Conservation (phyloP, 2,888 invertebrate species). For the Tupiocoris notatus region DNA sequence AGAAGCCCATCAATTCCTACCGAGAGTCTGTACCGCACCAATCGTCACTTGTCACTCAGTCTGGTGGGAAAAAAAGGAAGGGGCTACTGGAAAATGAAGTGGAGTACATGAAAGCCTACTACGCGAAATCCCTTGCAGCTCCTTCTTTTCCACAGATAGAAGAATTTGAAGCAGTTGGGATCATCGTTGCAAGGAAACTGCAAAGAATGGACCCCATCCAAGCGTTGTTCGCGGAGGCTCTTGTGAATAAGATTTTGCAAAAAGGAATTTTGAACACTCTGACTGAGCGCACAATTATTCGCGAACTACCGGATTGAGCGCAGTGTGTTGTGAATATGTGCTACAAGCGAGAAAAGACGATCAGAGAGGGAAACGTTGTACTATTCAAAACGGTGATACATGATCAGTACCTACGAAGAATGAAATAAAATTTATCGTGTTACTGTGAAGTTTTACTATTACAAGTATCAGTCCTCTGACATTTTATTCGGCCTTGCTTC, state of each 20-base stretch:
- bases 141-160: neutral
- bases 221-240: slow-evolving; percentile 19
- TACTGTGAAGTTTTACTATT: no score
- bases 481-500: no score
- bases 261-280: slow-evolving; percentile 13
- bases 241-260: slow-evolving; percentile 19
- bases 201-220: slow-evolving; percentile 27
- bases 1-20: neutral
- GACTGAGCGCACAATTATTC: slow-evolving; percentile 4
- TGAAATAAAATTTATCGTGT: no score
- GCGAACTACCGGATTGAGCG: no score
- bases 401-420: no score
- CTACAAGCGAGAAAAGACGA: no score
- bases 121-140: slow-evolving; percentile 4
- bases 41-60: neutral
- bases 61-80: slow-evolving; percentile 1
- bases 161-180: slow-evolving; percentile 37
- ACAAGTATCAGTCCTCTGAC: no score
- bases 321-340: no score
- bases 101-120: neutral
- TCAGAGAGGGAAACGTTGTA: no score
- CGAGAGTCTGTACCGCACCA: neutral
- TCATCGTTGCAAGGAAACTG: slow-evolving; percentile 29
- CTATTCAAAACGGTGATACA: no score
- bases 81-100: neutral